These are phyloP conservation scores for Halisarca cf. caerulea DNA, from an alignment of 37 sponge, comb jelly and placozoan genomes.

Conservation along the genomic window DNA sequence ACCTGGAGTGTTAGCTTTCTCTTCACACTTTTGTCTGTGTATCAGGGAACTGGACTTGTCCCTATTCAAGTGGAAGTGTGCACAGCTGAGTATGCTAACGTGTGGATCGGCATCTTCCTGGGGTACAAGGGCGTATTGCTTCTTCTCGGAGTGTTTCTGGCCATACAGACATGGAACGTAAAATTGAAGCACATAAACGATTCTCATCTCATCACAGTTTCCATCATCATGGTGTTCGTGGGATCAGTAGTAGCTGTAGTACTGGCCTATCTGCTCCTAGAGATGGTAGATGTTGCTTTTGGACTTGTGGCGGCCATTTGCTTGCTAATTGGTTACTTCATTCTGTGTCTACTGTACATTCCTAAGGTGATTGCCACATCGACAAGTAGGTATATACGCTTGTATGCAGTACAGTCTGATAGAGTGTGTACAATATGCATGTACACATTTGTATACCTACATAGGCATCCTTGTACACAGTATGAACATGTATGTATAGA, in stretches of 20 bases:
- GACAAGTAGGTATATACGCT: too few species aligned
- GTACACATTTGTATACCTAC: too few species aligned
- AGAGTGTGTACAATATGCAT: too few species aligned
- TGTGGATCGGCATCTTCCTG: slow-evolving; percentile 43
- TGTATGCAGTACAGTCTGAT: too few species aligned
- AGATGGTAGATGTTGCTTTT: slow-evolving; percentile 27
- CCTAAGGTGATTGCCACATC: slow-evolving; percentile 31
- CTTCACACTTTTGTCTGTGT: background rate
- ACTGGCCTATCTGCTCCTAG: slow-evolving; percentile 22
- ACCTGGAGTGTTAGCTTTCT: background rate
- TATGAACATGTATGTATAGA: too few species aligned
- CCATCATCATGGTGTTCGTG: slow-evolving; percentile 29
- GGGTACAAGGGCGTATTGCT: slow-evolving; percentile 47
- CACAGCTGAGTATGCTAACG: slow-evolving; percentile 1
- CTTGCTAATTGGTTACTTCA: slow-evolving; percentile 16
- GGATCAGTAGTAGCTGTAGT: slow-evolving; percentile 4
- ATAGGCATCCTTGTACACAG: too few species aligned
- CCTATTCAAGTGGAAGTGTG: slow-evolving; percentile 34
- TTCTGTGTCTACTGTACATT: slow-evolving; percentile 46
- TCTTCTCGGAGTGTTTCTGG: slow-evolving; percentile 47
- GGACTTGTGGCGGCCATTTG: slow-evolving; percentile 24
- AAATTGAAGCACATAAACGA: slow-evolving; percentile 58
- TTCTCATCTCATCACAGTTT: slow-evolving; percentile 58
- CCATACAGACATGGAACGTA: slow-evolving; percentile 48
- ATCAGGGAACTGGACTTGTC: slow-evolving; percentile 24